A percentile compares a stretch with the other conserved stretches of the same genome.
Conservation (phyloP, 2,888 invertebrate genomes). For the Lycia hirtaria region DNA sequence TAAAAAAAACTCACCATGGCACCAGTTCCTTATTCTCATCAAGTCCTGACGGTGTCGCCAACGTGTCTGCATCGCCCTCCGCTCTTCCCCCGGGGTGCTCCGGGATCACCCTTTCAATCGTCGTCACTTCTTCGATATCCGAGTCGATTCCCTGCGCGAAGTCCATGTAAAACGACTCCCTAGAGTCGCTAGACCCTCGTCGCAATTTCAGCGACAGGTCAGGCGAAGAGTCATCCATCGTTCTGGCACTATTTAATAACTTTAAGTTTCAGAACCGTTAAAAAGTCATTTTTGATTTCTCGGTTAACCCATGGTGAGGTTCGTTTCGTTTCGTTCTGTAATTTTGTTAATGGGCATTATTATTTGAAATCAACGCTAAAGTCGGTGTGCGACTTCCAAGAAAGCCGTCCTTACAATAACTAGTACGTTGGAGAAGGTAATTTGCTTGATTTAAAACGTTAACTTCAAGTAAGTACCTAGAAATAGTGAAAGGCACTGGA, state of each 20-base stretch:
- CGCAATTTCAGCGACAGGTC: conserved; percentile 94
- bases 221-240: conserved; percentile 91
- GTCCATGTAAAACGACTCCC: conserved; percentile 96
- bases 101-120: conserved; percentile 86
- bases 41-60: conserved; percentile 80
- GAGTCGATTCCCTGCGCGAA: conserved; percentile 96
- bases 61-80: conserved; percentile 79
- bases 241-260: conserved; percentile 48
- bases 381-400: no score
- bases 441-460: no score
- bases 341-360: conserved; percentile 28
- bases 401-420: no score
- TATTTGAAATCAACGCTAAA: neutral
- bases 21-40: conserved; percentile 79
- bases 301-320: conserved; percentile 40
- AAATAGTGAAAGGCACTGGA: no score
- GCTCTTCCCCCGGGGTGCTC: conserved; percentile 77
- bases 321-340: conserved; percentile 54
- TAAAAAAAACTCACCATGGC: conserved; percentile 69
- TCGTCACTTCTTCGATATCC: conserved; percentile 94
- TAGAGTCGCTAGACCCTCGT: conserved; percentile 93
- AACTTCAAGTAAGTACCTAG: no score
- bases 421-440: no score
- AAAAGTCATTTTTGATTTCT: conserved; percentile 25
- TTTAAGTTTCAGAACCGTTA: conserved; percentile 8